Evolutionary conservation across 1,140 invertebrate genomes (phyloP).

Genomic region (Papilio helenus): DNA sequence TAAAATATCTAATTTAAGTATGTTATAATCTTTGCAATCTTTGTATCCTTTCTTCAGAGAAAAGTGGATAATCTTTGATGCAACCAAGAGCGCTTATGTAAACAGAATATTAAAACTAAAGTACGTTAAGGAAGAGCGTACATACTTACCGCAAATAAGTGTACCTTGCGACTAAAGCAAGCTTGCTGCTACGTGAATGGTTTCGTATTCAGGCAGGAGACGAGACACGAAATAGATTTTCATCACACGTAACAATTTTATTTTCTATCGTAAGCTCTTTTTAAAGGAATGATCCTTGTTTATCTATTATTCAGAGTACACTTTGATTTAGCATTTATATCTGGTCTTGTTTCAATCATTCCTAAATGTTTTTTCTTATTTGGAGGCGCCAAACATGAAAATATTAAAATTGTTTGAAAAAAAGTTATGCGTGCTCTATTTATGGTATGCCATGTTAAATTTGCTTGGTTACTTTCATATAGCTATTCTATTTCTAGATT

Average conservation of each 20-base stretch:
- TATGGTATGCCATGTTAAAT: neutral
- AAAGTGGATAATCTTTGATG: conserved; percentile 2
- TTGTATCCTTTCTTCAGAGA: neutral
- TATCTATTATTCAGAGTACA: conserved; percentile 10
- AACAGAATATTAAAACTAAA: conserved; percentile 21
- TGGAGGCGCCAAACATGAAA: neutral
- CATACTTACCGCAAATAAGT: conserved; percentile 9
- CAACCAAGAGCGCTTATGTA: neutral
- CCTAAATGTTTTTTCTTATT: neutral
- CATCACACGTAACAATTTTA: conserved; percentile 11
- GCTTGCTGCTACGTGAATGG: neutral
- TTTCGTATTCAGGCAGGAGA: neutral
- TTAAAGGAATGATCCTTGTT: neutral
- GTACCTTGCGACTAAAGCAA: neutral
- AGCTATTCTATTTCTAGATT: neutral
- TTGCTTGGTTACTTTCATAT: neutral
- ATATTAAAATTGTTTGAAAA: too few species aligned
- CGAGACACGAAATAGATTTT: conserved; percentile 5
- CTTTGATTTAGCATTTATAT: neutral
- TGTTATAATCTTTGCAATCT: neutral
- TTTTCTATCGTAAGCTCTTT: neutral
- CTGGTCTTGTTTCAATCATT: neutral
- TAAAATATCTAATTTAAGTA: neutral
- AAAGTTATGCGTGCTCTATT: too few species aligned
- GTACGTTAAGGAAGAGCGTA: neutral